A percentile compares a stretch with the other conserved stretches of the same genome.
These are phyloP conservation scores for Trachelus tabidus DNA, from an alignment of 2,888 invertebrate species.

Conservation along the genomic window DNA sequence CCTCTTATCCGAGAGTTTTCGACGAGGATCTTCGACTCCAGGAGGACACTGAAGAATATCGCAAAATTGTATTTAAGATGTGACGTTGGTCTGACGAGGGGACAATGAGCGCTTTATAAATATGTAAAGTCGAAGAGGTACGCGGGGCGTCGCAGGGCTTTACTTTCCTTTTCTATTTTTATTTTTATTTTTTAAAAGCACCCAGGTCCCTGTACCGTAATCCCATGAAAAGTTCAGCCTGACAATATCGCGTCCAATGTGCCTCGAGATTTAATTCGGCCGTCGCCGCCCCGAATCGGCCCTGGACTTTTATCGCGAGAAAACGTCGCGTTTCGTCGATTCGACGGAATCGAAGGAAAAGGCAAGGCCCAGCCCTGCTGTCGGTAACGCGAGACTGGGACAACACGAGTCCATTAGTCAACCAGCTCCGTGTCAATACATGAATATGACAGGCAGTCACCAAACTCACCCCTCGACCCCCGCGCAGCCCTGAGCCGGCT, in stretches of 20 bases:
- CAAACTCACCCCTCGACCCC: slow-evolving; percentile 4
- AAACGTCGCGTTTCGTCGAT: slow-evolving; percentile 12
- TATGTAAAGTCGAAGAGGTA: slow-evolving; percentile 51
- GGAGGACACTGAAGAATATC: slow-evolving; percentile 31
- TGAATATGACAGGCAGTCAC: slow-evolving; percentile 63
- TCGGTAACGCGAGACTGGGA: slow-evolving; percentile 62
- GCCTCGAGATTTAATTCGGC: not conserved
- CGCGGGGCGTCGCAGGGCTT: slow-evolving; percentile 31
- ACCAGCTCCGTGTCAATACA: slow-evolving; percentile 65
- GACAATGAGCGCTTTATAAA: slow-evolving; percentile 55
- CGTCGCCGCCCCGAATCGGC: not conserved
- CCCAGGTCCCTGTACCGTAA: not conserved
- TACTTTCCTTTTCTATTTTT: not conserved
- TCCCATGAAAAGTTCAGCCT: not conserved
- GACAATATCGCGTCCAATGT: not conserved
- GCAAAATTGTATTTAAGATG: slow-evolving; percentile 44
- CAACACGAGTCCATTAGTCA: slow-evolving; percentile 67
- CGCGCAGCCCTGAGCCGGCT: slow-evolving; percentile 32
- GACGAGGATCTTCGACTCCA: not conserved
- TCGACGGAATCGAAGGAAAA: slow-evolving; percentile 9
- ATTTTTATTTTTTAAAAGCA: not conserved
- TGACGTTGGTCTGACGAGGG: slow-evolving; percentile 48
- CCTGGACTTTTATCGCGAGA: not conserved
- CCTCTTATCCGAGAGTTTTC: not conserved
- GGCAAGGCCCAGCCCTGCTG: slow-evolving; percentile 51